A percentile compares a stretch with the other conserved stretches of the same genome.
Conservation (phyloP, 1,140 invertebrate species). For the Trachelipus rathkii region DNA sequence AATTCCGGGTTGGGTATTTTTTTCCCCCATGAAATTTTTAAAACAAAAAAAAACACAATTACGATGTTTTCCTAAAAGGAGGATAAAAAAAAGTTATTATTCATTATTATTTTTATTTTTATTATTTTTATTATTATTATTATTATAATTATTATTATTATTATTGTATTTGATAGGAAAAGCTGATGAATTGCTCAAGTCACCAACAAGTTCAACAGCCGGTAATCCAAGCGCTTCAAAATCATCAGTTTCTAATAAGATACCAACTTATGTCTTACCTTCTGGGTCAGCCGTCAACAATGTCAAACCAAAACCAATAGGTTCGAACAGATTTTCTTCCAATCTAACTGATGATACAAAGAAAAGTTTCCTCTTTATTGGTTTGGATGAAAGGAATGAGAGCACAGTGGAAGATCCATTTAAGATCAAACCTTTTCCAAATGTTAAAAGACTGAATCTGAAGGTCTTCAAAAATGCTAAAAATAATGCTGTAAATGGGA, state of each 20-base stretch:
- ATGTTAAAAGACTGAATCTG: slow-evolving; percentile 56
- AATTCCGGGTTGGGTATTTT: too few species aligned
- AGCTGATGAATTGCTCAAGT: slow-evolving; percentile 24
- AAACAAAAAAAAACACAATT: too few species aligned
- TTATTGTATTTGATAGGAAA: not conserved
- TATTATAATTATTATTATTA: too few species aligned
- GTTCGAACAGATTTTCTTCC: not conserved
- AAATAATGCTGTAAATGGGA: not conserved
- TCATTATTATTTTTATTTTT: too few species aligned
- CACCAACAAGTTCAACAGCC: slow-evolving; percentile 14
- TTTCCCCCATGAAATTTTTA: too few species aligned
- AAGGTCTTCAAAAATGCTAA: slow-evolving; percentile 47
- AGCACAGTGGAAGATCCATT: slow-evolving; percentile 50
- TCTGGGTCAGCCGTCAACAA: not conserved
- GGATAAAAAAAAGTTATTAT: too few species aligned
- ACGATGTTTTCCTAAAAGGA: too few species aligned
- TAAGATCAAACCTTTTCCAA: slow-evolving; percentile 52
- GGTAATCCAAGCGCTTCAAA: not conserved
- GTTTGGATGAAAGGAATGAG: slow-evolving; percentile 56
- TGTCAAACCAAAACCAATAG: slow-evolving; percentile 8
- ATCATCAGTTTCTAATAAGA: not conserved
- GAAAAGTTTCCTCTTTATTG: slow-evolving; percentile 54
- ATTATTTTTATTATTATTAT: too few species aligned
- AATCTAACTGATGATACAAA: slow-evolving; percentile 16
- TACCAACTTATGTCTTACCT: slow-evolving; percentile 25